Base-by-base conservation (phyloP, 2,888 invertebrate genomes). In the Rhingia campestris region DNA sequence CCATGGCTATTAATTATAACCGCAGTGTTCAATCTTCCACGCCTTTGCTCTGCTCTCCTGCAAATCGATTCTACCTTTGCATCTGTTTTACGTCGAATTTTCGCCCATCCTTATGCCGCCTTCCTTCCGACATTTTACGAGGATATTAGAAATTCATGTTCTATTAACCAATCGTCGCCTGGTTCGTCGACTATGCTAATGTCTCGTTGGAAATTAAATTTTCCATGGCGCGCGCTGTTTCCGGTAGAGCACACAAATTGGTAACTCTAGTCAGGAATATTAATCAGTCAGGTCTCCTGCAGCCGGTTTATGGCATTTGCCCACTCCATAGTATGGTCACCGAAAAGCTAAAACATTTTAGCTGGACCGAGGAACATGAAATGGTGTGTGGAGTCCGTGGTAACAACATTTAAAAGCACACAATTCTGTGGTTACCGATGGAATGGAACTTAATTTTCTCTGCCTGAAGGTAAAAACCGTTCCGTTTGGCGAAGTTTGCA, bases 101-200 rank as follows among this genome's bases (percentile, higher is more conserved):
- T 61, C 4, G 1, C 43, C 22, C 3, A 9, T 10, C 10, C 2
- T 9, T 7, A 10, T 5, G 4, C 4, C 6, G 3, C 10, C 32
- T 41, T n/a, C 43, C 35, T 35, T 54, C 22, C n/a, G 4, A 37
- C 35, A 37, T 70, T 41, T 56, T 45, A n/a, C 7, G 22, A 32
- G 75, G 69, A 80, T 67, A 73, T 74, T 39, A 58, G 51, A 70
- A 75, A 75, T 81, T 81, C 63, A 70, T 58, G 63, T 81, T 54
- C 69, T 59, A 58, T 75, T 75, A 75, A 70, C 75, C 64, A 69
- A 75, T 77, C 63, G 49, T 66, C 53, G 54, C 33, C 35, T 12
- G 35, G 22, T 22, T 47, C 9, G n/a, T 58, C 35, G n/a, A 39
- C 35, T 69, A 12, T 69, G 35, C 37, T n/a, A 10, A 58, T 45